Conservation (phyloP, 1,140 invertebrate genomes). For the Acromyrmex heyeri region DNA sequence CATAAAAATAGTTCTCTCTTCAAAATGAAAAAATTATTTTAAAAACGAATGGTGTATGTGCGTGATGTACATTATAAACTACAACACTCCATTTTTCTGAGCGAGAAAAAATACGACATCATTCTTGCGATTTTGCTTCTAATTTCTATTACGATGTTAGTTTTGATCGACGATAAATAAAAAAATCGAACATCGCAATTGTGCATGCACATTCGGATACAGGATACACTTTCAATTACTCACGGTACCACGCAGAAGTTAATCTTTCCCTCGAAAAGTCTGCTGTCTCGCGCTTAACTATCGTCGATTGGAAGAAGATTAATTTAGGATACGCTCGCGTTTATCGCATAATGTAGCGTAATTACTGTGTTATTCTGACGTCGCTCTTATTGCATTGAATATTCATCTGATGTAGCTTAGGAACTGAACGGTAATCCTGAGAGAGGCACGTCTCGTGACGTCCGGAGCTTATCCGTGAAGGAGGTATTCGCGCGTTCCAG, state of each 20-base stretch:
- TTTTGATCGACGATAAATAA: background rate
- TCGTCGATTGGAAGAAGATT: background rate
- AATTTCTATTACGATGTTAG: background rate
- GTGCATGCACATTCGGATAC: background rate
- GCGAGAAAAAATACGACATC: background rate
- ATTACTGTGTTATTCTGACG: conserved; percentile 47
- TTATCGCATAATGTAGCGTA: conserved; percentile 23
- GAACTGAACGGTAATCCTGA: conserved; percentile 51
- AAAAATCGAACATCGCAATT: background rate
- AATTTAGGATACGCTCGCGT: background rate
- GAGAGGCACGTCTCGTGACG: conserved; percentile 37
- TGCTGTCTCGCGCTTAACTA: background rate
- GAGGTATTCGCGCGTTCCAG: conserved; percentile 26
- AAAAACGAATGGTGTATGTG: background rate
- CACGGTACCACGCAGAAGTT: background rate
- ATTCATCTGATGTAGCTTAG: conserved; percentile 43
- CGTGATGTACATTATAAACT: background rate
- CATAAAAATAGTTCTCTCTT: background rate
- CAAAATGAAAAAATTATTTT: background rate
- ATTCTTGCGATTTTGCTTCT: background rate
- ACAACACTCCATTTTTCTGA: conserved; percentile 17
- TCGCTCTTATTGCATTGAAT: conserved; percentile 50
- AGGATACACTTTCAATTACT: background rate
- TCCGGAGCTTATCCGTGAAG: conserved; percentile 36
- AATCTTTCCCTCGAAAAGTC: background rate